Percentiles rank a stretch among this genome's conserved stretches.
Conservation (phyloP, 1,140 invertebrate species). For the Pogonus chalceus region DNA sequence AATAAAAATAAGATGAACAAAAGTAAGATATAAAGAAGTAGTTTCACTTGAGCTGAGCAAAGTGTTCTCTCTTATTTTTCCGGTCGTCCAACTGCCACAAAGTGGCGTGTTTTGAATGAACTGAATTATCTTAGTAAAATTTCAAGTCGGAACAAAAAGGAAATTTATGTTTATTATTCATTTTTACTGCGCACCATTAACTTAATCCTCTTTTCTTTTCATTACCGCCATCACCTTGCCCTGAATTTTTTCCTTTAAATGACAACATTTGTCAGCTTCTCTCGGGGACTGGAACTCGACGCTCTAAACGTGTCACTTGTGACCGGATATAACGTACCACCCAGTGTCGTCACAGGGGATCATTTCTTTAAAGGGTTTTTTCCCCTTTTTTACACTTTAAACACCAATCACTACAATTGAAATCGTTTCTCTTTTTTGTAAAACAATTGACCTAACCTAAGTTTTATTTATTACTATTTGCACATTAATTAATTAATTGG, state of each 20-base stretch:
- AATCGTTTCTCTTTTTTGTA: too few relatives aligned
- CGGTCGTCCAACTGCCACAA: not conserved
- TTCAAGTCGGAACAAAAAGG: not conserved
- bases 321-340: too few relatives aligned
- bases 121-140: constrained; percentile 3
- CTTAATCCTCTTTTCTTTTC: constrained; percentile 6
- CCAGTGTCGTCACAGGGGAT: too few relatives aligned
- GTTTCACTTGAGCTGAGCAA: too few relatives aligned
- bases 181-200: constrained; percentile 3
- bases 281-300: not conserved
- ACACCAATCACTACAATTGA: too few relatives aligned
- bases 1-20: too few relatives aligned
- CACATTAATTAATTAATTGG: too few relatives aligned
- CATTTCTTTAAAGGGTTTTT: too few relatives aligned
- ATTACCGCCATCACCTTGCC: constrained; percentile 5
- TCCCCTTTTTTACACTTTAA: too few relatives aligned
- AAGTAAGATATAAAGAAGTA: too few relatives aligned
- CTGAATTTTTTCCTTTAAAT: not conserved
- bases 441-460: too few relatives aligned
- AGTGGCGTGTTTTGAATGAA: not conserved
- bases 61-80: not conserved
- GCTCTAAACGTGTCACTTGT: not conserved
- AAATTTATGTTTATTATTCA: constrained; percentile 7
- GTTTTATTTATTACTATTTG: too few relatives aligned
- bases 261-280: not conserved